Evolutionary conservation across 2,113 vertebrate genomes (phyloP), one percentile per base, ranked within the genome.

Genomic region (Scatophagus argus): DNA sequence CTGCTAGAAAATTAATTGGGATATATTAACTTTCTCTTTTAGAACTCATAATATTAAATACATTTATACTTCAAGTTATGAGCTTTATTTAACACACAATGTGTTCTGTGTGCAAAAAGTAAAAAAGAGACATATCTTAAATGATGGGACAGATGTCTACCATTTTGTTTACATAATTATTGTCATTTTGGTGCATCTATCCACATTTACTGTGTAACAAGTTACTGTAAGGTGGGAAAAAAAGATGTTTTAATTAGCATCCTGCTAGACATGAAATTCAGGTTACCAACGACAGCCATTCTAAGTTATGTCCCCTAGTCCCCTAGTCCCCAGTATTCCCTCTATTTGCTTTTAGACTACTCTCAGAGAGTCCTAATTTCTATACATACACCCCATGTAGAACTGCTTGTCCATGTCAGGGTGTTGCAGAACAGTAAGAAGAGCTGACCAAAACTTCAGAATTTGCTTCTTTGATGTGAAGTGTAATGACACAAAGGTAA

Each of bases 1-100:
- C 10, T 74, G 63, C 70, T 77, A 82, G 55, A 83, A 65, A 80
- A 87, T 29, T 14, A 64, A 52, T 66, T 59, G 38, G 69, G 47
- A 84, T 61, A 61, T 8, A 5, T 39, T 55, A 49, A 34, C 25
- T 21, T 25, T 54, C 7, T 54, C 36, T 65, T 72, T 68, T n/a
- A 41, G 12, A 61, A 59, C 51, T 70, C 36, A 31, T 1, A 58
- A 27, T 67, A 32, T 63, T 29, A 59, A 62, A 83, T 36, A 60
- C 5, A 72, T 51, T 21, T 55, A 38, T 66, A 23, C 60, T 73
- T 73, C 9, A 44, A 79, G 16, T 61, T 49, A 58, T 77, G 23
- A n/a, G 73, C 44, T 59, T 38, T 65, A 34, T 56, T 68, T 31
- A 62, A 44, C 43, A 63, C 19, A 46, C 2, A 25, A 63, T 58